Percentiles rank a stretch among this genome's conserved stretches.
Evolutionary conservation across 2,113 vertebrate genomes (phyloP).

Genomic region (Suricata suricatta): DNA sequence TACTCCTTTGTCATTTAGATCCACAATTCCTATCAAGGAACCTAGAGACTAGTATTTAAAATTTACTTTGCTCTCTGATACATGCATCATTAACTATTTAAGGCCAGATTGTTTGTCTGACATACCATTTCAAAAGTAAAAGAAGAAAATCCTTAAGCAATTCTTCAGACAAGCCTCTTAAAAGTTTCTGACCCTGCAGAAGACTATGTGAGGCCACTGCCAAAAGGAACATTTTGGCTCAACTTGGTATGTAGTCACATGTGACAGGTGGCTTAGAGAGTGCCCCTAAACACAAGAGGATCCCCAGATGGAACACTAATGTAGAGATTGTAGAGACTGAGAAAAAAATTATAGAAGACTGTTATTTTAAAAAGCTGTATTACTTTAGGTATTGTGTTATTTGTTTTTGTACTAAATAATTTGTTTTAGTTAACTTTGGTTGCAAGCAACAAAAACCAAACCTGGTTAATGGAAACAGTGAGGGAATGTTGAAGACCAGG

Average conservation of each 20-base stretch:
- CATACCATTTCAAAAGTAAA: slow-evolving; percentile 25
- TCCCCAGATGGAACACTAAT: not conserved
- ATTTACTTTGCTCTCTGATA: not conserved
- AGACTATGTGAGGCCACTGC: not conserved
- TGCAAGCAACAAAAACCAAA: slow-evolving; percentile 8
- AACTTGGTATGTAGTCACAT: slow-evolving; percentile 8
- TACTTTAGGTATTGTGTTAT: not conserved
- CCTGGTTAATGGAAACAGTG: not conserved
- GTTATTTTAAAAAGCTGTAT: not conserved
- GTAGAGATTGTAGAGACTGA: not conserved
- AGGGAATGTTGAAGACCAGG: not conserved
- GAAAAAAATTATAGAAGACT: not conserved
- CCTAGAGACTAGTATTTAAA: slow-evolving; percentile 29
- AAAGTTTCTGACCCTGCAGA: slow-evolving; percentile 13
- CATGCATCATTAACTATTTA: slow-evolving; percentile 29
- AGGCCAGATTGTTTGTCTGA: not conserved
- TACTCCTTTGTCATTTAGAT: not conserved
- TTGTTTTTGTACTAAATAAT: not conserved
- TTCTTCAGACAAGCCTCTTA: slow-evolving; percentile 12
- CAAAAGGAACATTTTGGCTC: slow-evolving; percentile 43
- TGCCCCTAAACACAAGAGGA: not conserved
- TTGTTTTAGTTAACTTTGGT: not conserved
- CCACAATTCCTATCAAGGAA: slow-evolving; percentile 35
- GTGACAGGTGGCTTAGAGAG: not conserved
- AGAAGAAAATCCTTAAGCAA: slow-evolving; percentile 35